Evolutionary conservation across 2,888 invertebrate species (phyloP).

Genomic region (Protophormia terraenovae): DNA sequence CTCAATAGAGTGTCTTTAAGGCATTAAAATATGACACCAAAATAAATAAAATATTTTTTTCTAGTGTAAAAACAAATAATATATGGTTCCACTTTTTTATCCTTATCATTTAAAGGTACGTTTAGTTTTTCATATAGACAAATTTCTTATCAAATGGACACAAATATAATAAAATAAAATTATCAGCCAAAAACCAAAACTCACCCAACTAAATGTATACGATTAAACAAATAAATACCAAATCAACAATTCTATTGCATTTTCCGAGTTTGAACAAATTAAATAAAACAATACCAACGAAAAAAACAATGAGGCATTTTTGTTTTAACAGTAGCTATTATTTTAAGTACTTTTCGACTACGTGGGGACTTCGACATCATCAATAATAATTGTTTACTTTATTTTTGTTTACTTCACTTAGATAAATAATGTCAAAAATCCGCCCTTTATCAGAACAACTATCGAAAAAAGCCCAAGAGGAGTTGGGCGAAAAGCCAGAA

Average conservation of each 20-base stretch:
- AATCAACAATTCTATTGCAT: neutral
- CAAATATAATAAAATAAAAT: slow-evolving; percentile 7
- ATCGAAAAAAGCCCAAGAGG: slow-evolving; percentile 80
- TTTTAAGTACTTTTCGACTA: neutral
- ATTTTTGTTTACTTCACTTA: slow-evolving; percentile 20
- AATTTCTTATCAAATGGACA: slow-evolving; percentile 34
- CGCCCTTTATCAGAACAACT: slow-evolving; percentile 76
- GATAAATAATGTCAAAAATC: slow-evolving; percentile 72
- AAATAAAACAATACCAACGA: neutral
- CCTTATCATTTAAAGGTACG: slow-evolving; percentile 15
- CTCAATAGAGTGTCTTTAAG: too few relatives aligned
- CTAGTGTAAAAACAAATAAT: neutral
- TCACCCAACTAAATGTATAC: neutral
- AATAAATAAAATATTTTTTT: neutral
- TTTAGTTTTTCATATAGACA: neutral
- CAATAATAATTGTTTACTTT: neutral
- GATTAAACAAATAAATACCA: neutral
- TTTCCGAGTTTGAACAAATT: neutral
- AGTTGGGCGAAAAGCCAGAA: slow-evolving; percentile 82
- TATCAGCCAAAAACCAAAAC: neutral
- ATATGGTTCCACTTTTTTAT: neutral
- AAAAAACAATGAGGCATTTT: neutral
- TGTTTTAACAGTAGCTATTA: neutral
- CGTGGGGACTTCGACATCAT: neutral
- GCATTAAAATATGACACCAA: neutral